These are phyloP conservation scores for Lepidotrigona ventralis DNA, from an alignment of 1,140 invertebrate species.

Conservation along the genomic window DNA sequence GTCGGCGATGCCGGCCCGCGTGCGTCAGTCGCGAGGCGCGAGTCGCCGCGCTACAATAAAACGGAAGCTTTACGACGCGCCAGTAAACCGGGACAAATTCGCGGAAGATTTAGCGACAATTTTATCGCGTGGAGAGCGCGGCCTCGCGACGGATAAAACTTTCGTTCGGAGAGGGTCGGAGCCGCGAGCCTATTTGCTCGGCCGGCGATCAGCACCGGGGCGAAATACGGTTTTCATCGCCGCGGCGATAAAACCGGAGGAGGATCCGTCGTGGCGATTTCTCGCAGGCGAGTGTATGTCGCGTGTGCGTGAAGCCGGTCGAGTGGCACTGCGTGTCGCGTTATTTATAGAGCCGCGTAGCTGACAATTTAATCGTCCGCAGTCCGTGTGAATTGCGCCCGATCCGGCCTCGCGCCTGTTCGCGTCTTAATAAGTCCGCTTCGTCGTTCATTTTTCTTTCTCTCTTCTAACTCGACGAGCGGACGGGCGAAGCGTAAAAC, in stretches of 20 bases:
- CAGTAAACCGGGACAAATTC: constrained; percentile 26
- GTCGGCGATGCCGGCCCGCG: neutral
- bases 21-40: neutral
- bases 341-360: constrained; percentile 70
- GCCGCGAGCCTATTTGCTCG: constrained; percentile 36
- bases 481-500: too few relatives aligned
- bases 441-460: neutral
- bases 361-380: constrained; percentile 70
- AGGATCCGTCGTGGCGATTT: constrained; percentile 32
- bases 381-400: constrained; percentile 63
- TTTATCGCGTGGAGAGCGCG: neutral
- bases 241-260: constrained; percentile 48
- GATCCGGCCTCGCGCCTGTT: constrained; percentile 47
- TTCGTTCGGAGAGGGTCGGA: constrained; percentile 9
- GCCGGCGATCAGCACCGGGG: neutral
- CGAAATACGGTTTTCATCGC: constrained; percentile 56
- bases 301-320: constrained; percentile 18
- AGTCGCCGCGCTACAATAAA: neutral
- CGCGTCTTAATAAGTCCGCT: constrained; percentile 62
- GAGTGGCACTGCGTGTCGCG: constrained; percentile 44
- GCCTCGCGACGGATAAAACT: constrained; percentile 38
- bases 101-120: constrained; percentile 15
- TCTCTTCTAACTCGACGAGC: neutral
- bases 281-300: neutral
- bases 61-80: constrained; percentile 9